phyloP scores from a whole-genome alignment of 2,113 vertebrate genomes.

The Plestiodon gilberti region DNA sequence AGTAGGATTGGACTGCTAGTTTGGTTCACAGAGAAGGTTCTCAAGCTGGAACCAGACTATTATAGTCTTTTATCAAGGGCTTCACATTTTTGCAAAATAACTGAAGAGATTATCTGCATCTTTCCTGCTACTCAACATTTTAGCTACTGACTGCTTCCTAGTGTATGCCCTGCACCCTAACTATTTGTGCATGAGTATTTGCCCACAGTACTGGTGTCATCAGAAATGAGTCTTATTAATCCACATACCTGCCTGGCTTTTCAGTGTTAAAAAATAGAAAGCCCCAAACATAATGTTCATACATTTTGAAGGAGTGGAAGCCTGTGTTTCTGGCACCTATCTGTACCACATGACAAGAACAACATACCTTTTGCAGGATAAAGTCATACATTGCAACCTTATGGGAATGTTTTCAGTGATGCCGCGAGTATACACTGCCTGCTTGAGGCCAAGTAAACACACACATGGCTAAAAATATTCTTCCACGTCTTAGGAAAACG shows the following conservation, averaged over 20 bases:
- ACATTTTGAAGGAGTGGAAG: constrained; percentile 43
- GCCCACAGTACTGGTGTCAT: not conserved
- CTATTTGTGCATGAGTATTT: not conserved
- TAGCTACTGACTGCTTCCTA: constrained; percentile 36
- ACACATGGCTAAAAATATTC: constrained; percentile 33
- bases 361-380: constrained; percentile 57
- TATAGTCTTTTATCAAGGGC: not conserved
- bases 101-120: not conserved
- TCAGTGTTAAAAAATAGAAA: constrained; percentile 27
- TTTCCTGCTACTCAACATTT: constrained; percentile 14
- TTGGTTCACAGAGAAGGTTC: not conserved
- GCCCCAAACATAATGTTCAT: constrained; percentile 47
- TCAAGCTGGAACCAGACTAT: not conserved
- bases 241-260: not conserved
- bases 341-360: constrained; percentile 52
- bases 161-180: constrained; percentile 39
- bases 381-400: constrained; percentile 57
- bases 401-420: constrained; percentile 38
- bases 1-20: no score
- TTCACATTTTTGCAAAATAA: not conserved
- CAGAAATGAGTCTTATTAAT: not conserved
- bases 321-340: constrained; percentile 51
- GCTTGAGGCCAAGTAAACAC: constrained; percentile 50
- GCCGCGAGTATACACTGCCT: constrained; percentile 37
- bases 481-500: constrained; percentile 38